Percentiles rank a stretch among this genome's conserved stretches.
Evolutionary conservation across 2,888 invertebrate species (phyloP).

Genomic region (Nemurella pictetii): DNA sequence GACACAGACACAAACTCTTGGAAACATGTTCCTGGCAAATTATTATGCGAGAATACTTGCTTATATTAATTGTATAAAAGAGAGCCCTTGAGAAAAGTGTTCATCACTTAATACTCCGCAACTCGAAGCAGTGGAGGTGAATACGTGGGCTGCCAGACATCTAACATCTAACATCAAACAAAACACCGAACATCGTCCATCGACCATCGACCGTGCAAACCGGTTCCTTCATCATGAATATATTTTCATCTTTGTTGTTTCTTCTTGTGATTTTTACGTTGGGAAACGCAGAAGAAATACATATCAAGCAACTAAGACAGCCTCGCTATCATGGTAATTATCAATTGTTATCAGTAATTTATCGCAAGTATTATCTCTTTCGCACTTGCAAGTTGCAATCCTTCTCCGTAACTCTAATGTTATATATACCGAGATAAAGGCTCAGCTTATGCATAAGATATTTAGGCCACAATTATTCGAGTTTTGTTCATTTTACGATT

Average conservation of each 20-base stretch:
- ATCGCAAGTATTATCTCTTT: neutral
- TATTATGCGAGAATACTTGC: neutral
- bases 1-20: neutral
- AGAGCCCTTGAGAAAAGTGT: conserved; percentile 12
- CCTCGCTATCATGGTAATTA: neutral
- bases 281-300: neutral
- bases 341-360: neutral
- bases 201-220: neutral
- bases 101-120: neutral
- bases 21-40: neutral
- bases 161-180: neutral
- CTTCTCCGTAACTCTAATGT: too few relatives aligned
- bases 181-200: too few relatives aligned
- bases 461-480: too few relatives aligned
- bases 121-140: neutral
- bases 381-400: neutral
- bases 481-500: too few relatives aligned
- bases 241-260: conserved; percentile 5
- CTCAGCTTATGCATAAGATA: too few relatives aligned
- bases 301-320: neutral
- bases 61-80: conserved; percentile 5
- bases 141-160: neutral
- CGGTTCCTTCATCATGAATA: neutral
- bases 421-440: too few relatives aligned
- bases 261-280: neutral